Percentiles rank a stretch among this genome's conserved stretches.
These are phyloP conservation scores for Drosophila takahashii DNA, from an alignment of 1,140 invertebrate species.

Conservation along the genomic window DNA sequence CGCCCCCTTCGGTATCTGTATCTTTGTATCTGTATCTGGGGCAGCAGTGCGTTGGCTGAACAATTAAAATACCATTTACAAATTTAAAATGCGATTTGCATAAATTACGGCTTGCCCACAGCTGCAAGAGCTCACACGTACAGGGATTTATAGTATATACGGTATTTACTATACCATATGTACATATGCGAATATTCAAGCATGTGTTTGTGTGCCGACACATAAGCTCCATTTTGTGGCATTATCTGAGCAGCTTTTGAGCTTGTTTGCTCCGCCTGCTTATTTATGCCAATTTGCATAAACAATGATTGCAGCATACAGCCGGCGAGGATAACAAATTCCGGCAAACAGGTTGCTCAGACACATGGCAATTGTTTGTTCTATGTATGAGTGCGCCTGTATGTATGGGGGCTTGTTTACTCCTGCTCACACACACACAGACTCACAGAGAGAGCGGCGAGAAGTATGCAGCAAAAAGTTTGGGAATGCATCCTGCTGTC, in stretches of 20 bases:
- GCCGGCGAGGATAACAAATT: slow-evolving; percentile 37
- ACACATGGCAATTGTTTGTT: slow-evolving; percentile 29
- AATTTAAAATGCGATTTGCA: slow-evolving; percentile 65
- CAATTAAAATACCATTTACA: slow-evolving; percentile 74
- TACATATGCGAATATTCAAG: slow-evolving; percentile 1
- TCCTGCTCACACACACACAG: slow-evolving; percentile 4
- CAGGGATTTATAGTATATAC: neutral
- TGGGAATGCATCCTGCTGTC: slow-evolving; percentile 33
- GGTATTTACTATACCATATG: neutral
- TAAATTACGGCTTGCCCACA: slow-evolving; percentile 43
- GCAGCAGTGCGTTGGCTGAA: slow-evolving; percentile 34
- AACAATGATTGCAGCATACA: slow-evolving; percentile 63
- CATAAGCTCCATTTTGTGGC: slow-evolving; percentile 57
- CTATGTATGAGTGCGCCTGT: slow-evolving; percentile 3
- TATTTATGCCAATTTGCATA: slow-evolving; percentile 74
- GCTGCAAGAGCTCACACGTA: slow-evolving; percentile 34
- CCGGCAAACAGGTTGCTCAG: slow-evolving; percentile 44
- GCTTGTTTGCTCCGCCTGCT: slow-evolving; percentile 53
- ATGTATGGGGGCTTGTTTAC: no score
- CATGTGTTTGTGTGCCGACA: slow-evolving; percentile 25
- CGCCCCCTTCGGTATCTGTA: slow-evolving; percentile 1
- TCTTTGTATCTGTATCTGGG: slow-evolving; percentile 1
- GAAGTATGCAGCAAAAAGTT: slow-evolving; percentile 59
- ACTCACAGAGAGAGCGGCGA: neutral
- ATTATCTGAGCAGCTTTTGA: slow-evolving; percentile 64